A percentile compares a stretch with the other conserved stretches of the same genome.
phyloP scores from a whole-genome alignment of 2,113 vertebrate species.

The Piaya cayana region DNA sequence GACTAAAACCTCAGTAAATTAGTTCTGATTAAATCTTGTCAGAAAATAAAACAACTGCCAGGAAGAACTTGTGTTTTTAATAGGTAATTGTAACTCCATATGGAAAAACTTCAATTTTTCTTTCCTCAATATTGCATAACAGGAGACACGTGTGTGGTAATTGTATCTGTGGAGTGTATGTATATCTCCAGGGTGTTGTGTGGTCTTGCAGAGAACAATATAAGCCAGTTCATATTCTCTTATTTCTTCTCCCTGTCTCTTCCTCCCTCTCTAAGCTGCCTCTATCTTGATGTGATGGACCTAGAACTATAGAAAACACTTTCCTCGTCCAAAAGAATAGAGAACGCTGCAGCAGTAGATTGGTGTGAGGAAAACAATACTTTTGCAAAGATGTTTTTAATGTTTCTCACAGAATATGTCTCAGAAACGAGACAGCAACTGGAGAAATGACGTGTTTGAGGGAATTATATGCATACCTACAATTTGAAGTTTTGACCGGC shows the following conservation, averaged over 20 bases:
- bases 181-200: background rate
- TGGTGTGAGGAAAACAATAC: background rate
- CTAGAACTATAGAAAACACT: background rate
- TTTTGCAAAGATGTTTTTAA: background rate
- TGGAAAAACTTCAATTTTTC: conserved; percentile 34
- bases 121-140: background rate
- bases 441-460: background rate
- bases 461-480: background rate
- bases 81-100: background rate
- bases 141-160: background rate
- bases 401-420: background rate
- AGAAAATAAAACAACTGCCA: conserved; percentile 46
- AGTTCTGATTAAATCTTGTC: conserved; percentile 31
- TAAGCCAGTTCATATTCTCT: background rate
- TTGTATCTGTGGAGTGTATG: background rate
- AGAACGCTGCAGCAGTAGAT: background rate
- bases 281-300: background rate
- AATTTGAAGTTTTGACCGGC: background rate
- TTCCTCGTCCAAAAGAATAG: background rate
- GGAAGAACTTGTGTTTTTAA: conserved; percentile 40
- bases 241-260: background rate
- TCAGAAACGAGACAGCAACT: background rate
- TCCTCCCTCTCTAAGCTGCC: background rate
- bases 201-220: background rate
- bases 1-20: conserved; percentile 20